Base-by-base conservation (phyloP, 2,888 invertebrate genomes). In the Eupithecia centaureata region DNA sequence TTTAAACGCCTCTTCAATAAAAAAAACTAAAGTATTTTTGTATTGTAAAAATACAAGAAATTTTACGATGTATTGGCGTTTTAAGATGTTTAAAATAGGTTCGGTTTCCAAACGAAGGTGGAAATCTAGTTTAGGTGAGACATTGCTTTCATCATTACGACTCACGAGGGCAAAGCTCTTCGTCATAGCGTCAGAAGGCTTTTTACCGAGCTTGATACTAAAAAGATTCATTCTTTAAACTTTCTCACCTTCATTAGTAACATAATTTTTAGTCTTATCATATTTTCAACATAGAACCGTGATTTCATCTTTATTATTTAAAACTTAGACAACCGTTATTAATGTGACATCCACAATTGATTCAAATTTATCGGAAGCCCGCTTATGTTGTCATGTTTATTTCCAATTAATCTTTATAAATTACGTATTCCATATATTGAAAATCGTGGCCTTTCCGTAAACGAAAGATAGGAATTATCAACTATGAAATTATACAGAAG, bases 81-180 rank as follows among this genome's bases (percentile, higher is more conserved):
- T n/a, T n/a, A n/a, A n/a, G n/a, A n/a, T n/a, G n/a, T n/a, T n/a
- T n/a, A n/a, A n/a, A n/a, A n/a, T n/a, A n/a, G n/a, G n/a, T n/a
- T n/a, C n/a, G n/a, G n/a, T n/a, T n/a, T n/a, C n/a, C n/a, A n/a
- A n/a, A n/a, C n/a, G n/a, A n/a, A n/a, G n/a, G n/a, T n/a, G n/a
- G n/a, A n/a, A n/a, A n/a, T n/a, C n/a, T n/a, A n/a, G n/a, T n/a
- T n/a, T n/a, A n/a, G n/a, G n/a, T n/a, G n/a, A n/a, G n/a, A n/a
- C n/a, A n/a, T n/a, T n/a, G n/a, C n/a, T 92, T 92, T 92, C 91
- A 91, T 92, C 91, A 92, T 91, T 91, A 89, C 86, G 84, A 88
- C 86, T 82, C 79, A 82, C 82, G 82, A 84, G 75, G 82, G 82
- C 81, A 83, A 78, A 81, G 77, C 79, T 77, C 79, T 79, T 82